Conservation (phyloP, 2,888 invertebrate species). For the Dynastes tityus region DNA sequence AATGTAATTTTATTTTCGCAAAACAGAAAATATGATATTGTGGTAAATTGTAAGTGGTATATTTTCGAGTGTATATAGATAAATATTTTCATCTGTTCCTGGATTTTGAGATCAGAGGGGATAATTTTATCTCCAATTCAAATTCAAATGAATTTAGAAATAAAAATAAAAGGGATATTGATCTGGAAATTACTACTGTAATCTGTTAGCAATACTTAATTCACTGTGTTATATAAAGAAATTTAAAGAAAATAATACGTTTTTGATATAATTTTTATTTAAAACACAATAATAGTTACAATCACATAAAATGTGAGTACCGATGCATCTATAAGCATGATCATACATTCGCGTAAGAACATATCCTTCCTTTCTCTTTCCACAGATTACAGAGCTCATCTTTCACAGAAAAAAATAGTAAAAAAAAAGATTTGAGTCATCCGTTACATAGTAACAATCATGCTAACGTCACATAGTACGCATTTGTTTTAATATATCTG, state of each 20-base stretch:
- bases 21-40: no score
- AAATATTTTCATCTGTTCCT: no score
- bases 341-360: slow-evolving; percentile 55
- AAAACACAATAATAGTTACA: slow-evolving; percentile 34
- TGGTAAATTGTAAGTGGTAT: no score
- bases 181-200: no score
- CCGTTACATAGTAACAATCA: slow-evolving; percentile 58
- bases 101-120: no score
- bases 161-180: no score
- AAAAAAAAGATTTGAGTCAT: slow-evolving; percentile 25
- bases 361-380: slow-evolving; percentile 3
- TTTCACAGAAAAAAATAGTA: slow-evolving; percentile 51
- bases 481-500: slow-evolving; percentile 51
- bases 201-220: no score
- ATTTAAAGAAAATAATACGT: background rate
- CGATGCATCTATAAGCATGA: slow-evolving; percentile 65
- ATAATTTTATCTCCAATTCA: no score
- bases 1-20: no score
- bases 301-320: slow-evolving; percentile 44
- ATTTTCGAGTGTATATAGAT: no score
- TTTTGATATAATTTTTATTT: slow-evolving; percentile 27
- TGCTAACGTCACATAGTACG: slow-evolving; percentile 61
- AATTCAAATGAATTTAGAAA: no score
- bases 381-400: slow-evolving; percentile 34
- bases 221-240: no score